These are phyloP conservation scores for Lathronympha strigana DNA, from an alignment of 2,888 invertebrate genomes.

Conservation along the genomic window DNA sequence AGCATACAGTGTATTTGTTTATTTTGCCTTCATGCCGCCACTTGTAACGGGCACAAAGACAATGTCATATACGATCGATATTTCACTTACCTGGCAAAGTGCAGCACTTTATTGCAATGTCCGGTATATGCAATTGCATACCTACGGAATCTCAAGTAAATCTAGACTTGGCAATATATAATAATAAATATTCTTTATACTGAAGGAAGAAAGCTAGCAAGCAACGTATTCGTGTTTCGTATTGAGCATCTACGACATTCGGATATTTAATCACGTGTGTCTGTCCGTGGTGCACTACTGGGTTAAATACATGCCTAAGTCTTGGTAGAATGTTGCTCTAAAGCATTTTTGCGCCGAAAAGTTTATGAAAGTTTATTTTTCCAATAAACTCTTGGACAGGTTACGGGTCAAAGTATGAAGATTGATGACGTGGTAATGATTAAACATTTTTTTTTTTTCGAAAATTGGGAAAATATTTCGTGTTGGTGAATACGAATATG, in stretches of 20 bases:
- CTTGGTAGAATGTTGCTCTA: too few species aligned
- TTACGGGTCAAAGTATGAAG: too few species aligned
- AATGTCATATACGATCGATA: conserved; percentile 36
- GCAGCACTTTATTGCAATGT: conserved; percentile 17
- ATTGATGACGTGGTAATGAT: too few species aligned
- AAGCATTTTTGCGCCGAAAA: too few species aligned
- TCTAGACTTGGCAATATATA: conserved; percentile 27
- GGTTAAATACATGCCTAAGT: too few species aligned
- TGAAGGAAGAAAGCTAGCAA: too few species aligned
- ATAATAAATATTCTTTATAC: background rate
- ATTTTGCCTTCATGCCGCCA: conserved; percentile 23
- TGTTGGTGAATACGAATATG: background rate
- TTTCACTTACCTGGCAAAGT: conserved; percentile 8
- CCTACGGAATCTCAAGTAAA: conserved; percentile 4
- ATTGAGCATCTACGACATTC: background rate
- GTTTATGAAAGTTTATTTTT: too few species aligned
- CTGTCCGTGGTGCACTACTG: too few species aligned
- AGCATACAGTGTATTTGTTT: conserved; percentile 27
- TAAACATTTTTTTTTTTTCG: too few species aligned
- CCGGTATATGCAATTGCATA: background rate
- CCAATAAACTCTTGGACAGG: too few species aligned
- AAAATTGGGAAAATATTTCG: background rate
- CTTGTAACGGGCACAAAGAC: conserved; percentile 27
- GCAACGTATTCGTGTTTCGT: too few species aligned
- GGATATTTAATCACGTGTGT: too few species aligned